Percentiles rank a stretch among this genome's conserved stretches.
Evolutionary conservation across 2,113 vertebrate species (phyloP).

Genomic region (Apaloderma vittatum): DNA sequence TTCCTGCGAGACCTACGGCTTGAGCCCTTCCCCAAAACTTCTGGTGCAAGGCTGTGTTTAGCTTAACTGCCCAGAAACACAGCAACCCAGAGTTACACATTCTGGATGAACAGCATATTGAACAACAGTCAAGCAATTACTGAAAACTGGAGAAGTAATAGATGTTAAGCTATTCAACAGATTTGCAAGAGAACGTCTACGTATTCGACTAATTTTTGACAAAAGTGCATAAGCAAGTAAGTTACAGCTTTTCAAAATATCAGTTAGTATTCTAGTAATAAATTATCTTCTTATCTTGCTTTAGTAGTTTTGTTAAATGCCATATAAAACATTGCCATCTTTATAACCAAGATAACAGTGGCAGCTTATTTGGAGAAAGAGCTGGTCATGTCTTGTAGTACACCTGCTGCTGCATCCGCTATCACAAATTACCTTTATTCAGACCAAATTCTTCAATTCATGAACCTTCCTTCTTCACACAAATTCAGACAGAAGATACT

Average conservation of each 20-base stretch:
- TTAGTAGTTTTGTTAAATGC: not conserved
- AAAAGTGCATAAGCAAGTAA: slow-evolving; percentile 25
- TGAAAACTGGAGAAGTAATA: slow-evolving; percentile 6
- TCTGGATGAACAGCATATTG: not conserved
- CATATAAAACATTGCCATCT: not conserved
- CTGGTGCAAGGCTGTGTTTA: not conserved
- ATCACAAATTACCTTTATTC: not conserved
- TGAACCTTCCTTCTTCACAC: not conserved
- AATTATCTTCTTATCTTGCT: slow-evolving; percentile 3
- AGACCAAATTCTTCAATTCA: not conserved
- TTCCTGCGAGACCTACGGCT: accelerated
- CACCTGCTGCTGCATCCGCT: not conserved
- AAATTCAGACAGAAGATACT: not conserved
- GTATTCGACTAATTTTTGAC: slow-evolving; percentile 45
- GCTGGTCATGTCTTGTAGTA: not conserved
- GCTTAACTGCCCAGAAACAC: not conserved
- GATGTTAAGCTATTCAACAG: slow-evolving; percentile 21
- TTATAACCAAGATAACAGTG: not conserved
- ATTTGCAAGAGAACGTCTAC: not conserved
- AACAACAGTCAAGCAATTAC: not conserved
- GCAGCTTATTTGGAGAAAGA: not conserved
- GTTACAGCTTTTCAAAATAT: slow-evolving; percentile 54
- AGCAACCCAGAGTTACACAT: not conserved
- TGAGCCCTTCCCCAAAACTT: not conserved
- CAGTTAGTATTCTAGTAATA: slow-evolving; percentile 13